These are phyloP conservation scores for Odontothrips loti DNA, from an alignment of 2,888 invertebrate species.

Conservation along the genomic window DNA sequence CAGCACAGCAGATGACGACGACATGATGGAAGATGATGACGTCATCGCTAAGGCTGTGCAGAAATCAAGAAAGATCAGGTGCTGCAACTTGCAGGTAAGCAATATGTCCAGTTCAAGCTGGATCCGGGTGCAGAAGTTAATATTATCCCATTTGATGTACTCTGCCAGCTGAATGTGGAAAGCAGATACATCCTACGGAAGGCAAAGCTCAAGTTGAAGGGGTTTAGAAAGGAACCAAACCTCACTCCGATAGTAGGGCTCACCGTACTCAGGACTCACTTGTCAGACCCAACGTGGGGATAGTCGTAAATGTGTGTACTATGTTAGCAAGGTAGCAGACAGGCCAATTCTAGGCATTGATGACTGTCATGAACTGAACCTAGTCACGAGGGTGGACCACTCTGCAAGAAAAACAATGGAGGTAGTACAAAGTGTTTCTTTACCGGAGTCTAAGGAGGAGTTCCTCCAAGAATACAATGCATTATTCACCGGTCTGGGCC, in stretches of 20 bases:
- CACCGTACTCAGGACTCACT: background rate
- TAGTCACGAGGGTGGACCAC: background rate
- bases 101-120: background rate
- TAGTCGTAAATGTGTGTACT: background rate
- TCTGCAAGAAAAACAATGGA: too few species aligned
- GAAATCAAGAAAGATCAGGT: too few species aligned
- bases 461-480: background rate
- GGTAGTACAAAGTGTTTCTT: background rate
- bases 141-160: background rate
- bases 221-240: background rate
- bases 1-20: background rate
- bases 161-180: background rate
- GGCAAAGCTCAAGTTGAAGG: background rate
- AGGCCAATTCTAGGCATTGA: background rate
- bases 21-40: background rate
- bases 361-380: background rate
- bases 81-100: background rate
- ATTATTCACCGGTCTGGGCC: background rate
- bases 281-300: background rate
- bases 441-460: background rate
- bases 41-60: too few species aligned
- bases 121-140: background rate
- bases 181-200: too few species aligned
- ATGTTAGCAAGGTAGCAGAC: background rate
- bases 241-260: background rate